These are phyloP conservation scores for Hemiscyllium ocellatum DNA, from an alignment of 2,113 vertebrate species.

Conservation along the genomic window DNA sequence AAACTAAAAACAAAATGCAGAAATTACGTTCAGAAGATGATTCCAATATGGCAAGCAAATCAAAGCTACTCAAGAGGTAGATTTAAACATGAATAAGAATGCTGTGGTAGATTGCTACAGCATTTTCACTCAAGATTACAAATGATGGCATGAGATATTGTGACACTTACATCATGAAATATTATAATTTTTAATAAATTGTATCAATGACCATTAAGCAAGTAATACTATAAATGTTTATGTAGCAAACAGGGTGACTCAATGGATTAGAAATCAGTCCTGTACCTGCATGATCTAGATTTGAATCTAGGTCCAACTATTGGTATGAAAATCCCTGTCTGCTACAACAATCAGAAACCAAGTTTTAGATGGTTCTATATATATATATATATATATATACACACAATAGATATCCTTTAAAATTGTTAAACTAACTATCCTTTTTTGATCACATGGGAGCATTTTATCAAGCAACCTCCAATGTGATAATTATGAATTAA, in stretches of 20 bases:
- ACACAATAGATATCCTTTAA: background rate
- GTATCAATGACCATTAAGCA: background rate
- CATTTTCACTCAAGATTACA: background rate
- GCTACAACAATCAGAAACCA: background rate
- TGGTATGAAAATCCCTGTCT: background rate
- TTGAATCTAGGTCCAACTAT: background rate
- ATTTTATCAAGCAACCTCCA: too few relatives aligned
- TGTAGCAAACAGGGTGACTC: background rate
- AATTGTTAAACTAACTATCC: background rate
- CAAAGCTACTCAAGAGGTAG: background rate
- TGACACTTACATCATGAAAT: background rate
- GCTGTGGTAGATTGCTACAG: background rate
- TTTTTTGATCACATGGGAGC: too few relatives aligned
- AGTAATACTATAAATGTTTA: background rate
- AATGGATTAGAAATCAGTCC: background rate
- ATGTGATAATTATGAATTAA: too few relatives aligned
- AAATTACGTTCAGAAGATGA: background rate
- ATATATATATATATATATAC: background rate
- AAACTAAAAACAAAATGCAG: slow-evolving; percentile 50
- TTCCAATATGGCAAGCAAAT: background rate
- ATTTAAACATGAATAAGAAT: background rate
- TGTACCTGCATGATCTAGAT: background rate
- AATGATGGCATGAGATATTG: background rate
- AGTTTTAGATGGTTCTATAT: background rate
- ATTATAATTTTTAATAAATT: background rate